Evolutionary conservation across 2,797 vertebrate species (phyloP).

Genomic region (Monodelphis domestica): DNA sequence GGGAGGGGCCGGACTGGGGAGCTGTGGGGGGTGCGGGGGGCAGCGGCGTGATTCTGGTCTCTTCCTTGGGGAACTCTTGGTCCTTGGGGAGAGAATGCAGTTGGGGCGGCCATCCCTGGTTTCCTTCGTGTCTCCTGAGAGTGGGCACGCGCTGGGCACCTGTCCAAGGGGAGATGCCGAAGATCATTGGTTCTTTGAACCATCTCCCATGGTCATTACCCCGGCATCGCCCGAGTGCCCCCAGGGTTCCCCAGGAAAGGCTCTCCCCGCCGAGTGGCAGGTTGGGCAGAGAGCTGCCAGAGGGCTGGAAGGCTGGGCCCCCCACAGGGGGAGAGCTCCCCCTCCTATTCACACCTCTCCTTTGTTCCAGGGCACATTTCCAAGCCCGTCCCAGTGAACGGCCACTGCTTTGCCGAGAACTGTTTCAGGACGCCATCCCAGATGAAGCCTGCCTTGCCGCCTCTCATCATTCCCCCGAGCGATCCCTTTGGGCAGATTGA

Average conservation of each 20-base stretch:
- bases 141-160: no score
- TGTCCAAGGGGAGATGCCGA: slow-evolving; percentile 38
- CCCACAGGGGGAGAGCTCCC: background rate
- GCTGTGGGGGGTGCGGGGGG: background rate
- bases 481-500: slow-evolving; percentile 80
- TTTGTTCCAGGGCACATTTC: slow-evolving; percentile 84
- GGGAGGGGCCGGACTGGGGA: no score
- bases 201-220: no score
- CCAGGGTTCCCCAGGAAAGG: no score
- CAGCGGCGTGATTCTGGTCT: background rate
- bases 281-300: background rate
- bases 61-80: no score
- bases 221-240: no score
- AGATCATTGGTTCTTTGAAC: slow-evolving; percentile 70
- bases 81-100: rapidly evolving
- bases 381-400: slow-evolving; percentile 73
- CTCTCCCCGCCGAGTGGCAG: background rate
- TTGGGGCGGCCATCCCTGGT: background rate
- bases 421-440: slow-evolving; percentile 85
- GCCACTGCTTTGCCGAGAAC: slow-evolving; percentile 81
- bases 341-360: slow-evolving; percentile 15
- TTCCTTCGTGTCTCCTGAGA: no score
- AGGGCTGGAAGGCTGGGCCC: background rate
- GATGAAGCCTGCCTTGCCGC: slow-evolving; percentile 85
- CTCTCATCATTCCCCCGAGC: slow-evolving; percentile 84